Evolutionary conservation across 2,113 vertebrate genomes (phyloP).

Genomic region (Calypte anna): DNA sequence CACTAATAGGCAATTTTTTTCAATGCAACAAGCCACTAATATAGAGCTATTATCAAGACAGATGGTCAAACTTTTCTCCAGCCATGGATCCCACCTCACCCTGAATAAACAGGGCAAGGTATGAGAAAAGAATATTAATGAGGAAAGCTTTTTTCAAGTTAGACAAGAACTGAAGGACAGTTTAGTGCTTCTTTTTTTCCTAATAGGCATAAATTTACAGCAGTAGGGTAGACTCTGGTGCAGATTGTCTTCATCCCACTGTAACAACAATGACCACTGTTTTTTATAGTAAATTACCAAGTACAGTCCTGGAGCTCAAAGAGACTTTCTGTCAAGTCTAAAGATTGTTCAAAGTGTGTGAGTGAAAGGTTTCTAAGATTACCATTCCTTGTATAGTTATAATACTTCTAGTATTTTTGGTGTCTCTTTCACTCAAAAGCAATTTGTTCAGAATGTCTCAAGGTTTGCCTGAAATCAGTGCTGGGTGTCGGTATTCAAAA

Average conservation of each 20-base stretch:
- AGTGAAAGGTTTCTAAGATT: background rate
- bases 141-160: no score
- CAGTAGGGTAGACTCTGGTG: background rate
- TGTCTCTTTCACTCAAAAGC: background rate
- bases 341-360: background rate
- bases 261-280: background rate
- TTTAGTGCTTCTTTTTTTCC: no score
- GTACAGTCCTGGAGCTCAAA: background rate
- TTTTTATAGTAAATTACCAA: background rate
- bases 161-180: no score
- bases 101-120: no score
- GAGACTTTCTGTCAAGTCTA: background rate
- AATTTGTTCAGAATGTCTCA: background rate
- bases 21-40: no score
- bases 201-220: background rate
- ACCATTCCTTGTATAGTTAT: background rate
- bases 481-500: background rate
- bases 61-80: no score
- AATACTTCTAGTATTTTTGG: background rate
- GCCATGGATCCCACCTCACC: no score
- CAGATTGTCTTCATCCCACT: background rate
- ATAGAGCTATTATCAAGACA: no score
- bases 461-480: background rate
- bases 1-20: no score
- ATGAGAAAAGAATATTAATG: no score